Base-by-base conservation (phyloP, 1,140 invertebrate genomes). In the Rhagoletis zephyria region DNA sequence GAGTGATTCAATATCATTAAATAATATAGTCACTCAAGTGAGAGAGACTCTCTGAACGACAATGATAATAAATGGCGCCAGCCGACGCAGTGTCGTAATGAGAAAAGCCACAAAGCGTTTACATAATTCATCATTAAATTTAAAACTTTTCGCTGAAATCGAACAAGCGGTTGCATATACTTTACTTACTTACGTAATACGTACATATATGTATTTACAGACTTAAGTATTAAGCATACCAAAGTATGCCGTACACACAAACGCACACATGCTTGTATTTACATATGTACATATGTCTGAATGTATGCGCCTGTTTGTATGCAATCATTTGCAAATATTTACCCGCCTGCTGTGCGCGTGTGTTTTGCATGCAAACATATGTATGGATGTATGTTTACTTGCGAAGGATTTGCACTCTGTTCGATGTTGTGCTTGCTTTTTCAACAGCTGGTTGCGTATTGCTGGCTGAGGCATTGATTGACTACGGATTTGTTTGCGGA, bases 51-150 rank as follows among this genome's bases (percentile, higher is more conserved):
- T 30, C 51, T 2, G 40, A 67, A 40, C 42, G 45, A 74, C 61
- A 12, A 19, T n/a, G 74, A 19, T 81, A 81, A 81, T 81, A 19
- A 56, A 81, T 81, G 48, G 48, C 42, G 45, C 48, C 74, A 59
- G 19, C 19, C n/a, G n/a, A 81, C 3, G 74, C n/a, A 30, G 56
- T 19, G 16, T 16, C 48, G 48, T 81, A 81, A 81, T 81, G 48
- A 56, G 74, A 5, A 10, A 19, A 56, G n/a, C 74, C 74, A 81
- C 74, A 56, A 81, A 30, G n/a, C 74, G 56, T 81, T 81, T 81
- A 81, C 74, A 56, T 48, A 81, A 81, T 56, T 81, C 74, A 59
- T 56, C 48, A 56, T 56, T 81, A 81, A 81, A 48, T 74, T 74
- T 74, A 16, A 48, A 74, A 74, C 67, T 74, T 74, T 74, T 48